Conservation (phyloP, 2,888 invertebrate genomes). For the Tipula unca region DNA sequence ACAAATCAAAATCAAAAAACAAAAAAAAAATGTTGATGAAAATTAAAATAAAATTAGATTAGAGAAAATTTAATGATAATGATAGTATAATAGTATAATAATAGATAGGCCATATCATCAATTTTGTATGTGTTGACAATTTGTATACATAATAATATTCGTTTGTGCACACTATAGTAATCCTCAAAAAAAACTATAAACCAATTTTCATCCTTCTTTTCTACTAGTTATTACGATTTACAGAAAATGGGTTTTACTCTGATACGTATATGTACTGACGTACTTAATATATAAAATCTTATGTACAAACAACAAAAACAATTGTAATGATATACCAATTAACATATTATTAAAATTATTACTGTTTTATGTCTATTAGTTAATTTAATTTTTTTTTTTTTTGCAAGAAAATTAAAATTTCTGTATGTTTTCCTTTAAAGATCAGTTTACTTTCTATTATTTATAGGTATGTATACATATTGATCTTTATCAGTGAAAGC, state of each 20-base stretch:
- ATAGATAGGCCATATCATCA: not conserved
- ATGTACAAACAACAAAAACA: not conserved
- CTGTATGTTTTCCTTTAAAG: not conserved
- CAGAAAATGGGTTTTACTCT: not conserved
- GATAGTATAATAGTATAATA: not conserved
- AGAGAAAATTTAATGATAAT: not conserved
- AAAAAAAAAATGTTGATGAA: not conserved
- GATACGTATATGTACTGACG: not conserved
- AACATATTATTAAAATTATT: not conserved
- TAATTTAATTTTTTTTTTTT: not conserved
- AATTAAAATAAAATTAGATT: not conserved
- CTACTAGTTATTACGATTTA: not conserved
- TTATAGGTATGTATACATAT: too few species aligned
- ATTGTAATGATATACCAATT: not conserved
- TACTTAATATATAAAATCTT: not conserved
- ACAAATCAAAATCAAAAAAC: not conserved
- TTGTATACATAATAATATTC: not conserved
- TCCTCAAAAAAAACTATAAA: not conserved
- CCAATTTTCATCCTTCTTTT: not conserved
- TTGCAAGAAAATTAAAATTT: not conserved
- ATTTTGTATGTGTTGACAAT: not conserved
- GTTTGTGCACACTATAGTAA: not conserved
- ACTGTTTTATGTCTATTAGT: not conserved
- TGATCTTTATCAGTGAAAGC: too few species aligned
- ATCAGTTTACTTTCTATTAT: not conserved